These are phyloP conservation scores for Anser cygnoides DNA, from an alignment of 2,113 vertebrate species.

Conservation along the genomic window DNA sequence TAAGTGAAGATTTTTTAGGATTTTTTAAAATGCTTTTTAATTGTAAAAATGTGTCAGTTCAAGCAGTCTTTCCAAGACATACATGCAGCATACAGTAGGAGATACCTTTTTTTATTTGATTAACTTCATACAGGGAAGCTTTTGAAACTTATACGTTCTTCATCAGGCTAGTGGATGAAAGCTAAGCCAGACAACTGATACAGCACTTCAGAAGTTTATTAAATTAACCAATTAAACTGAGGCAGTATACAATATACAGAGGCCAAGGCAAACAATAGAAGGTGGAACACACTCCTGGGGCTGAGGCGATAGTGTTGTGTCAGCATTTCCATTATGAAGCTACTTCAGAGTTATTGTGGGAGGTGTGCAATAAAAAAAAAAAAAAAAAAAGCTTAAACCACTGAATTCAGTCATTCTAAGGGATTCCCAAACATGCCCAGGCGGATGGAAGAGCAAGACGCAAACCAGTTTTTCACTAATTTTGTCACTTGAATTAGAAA, in stretches of 20 bases:
- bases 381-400: background rate
- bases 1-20: background rate
- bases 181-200: constrained; percentile 56
- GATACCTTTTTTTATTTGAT: constrained; percentile 57
- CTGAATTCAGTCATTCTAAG: constrained; percentile 58
- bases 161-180: constrained; percentile 29
- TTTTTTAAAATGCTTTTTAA: constrained; percentile 25
- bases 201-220: constrained; percentile 63
- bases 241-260: constrained; percentile 21
- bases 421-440: constrained; percentile 52
- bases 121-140: constrained; percentile 56
- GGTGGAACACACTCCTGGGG: constrained; percentile 31
- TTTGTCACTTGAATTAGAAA: constrained; percentile 54
- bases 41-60: constrained; percentile 35
- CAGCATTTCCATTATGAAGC: constrained; percentile 57
- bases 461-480: constrained; percentile 41
- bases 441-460: background rate
- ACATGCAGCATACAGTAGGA: constrained; percentile 32
- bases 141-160: constrained; percentile 64
- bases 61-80: constrained; percentile 41
- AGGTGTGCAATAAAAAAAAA: background rate
- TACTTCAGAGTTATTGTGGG: constrained; percentile 22
- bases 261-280: constrained; percentile 69
- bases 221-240: constrained; percentile 64
- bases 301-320: background rate